Base-by-base conservation (phyloP, 2,888 invertebrate genomes). In the Trachelus stipa region DNA sequence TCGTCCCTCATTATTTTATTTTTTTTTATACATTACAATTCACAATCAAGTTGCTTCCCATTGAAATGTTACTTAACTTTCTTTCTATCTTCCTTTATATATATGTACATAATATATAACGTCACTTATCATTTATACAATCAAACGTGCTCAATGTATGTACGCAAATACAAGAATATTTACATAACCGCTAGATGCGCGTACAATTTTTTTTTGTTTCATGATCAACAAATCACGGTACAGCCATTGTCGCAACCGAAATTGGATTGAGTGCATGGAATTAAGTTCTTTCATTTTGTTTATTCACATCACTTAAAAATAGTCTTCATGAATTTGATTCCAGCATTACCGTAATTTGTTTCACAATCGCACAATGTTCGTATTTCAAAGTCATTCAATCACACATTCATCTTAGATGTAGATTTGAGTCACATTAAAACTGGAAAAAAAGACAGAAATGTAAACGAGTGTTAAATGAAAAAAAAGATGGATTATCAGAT, bases 81-180 rank as follows among this genome's bases (percentile, higher is more conserved):
- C 4, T 56, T 23, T 56, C 40, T 56, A 56, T 23, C 2, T 56
- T 56, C 23, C 40, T 56, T 23, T 56, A 56, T 56, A 56, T 40
- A 40, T 40, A 40, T 40, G 4, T 56, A 56, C 40, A 56, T 56
- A 15, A 56, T 56, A 56, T 56, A 56, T 56, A 56, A 56, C 40
- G 40, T 56, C 40, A 56, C 40, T 56, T 56, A 23, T 56, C 40
- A 56, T 56, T 56, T 23, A 23, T 23, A 56, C 23, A 9, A 56
- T 56, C 40, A 56, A 56, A 56, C 4, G 40, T 56, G 40, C 40
- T 56, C 40, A 56, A 56, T 40, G 2, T 15, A 40, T 40, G 40
- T 40, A 15, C 23, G 40, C 78, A 68, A 79, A 76, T 73, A 77
- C 15, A 73, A 74, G 40, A n/a, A 30, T 56, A 56, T 56, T 23